phyloP scores from a whole-genome alignment of 2,797 vertebrate genomes.

The Gymnothorax reevesii region DNA sequence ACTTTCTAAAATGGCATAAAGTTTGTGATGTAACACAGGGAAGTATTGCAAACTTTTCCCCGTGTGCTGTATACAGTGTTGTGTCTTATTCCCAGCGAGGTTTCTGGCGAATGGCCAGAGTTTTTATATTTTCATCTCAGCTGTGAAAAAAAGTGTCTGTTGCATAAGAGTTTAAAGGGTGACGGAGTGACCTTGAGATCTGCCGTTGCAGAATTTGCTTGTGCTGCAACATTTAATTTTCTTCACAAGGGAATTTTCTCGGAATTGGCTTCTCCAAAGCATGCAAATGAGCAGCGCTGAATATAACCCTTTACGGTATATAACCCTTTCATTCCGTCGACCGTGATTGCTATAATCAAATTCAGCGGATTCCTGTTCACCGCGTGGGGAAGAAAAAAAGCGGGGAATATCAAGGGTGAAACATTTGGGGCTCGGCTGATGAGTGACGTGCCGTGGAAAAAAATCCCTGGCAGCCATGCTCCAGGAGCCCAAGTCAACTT shows the following conservation, averaged over 20 bases:
- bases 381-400: conserved; percentile 42
- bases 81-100: not conserved
- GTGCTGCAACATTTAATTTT: conserved; percentile 69
- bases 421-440: not conserved
- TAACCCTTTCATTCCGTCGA: conserved; percentile 62
- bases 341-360: conserved; percentile 65
- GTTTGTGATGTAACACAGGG: not conserved
- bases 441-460: not conserved
- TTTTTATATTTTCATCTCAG: not conserved
- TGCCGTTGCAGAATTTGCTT: conserved; percentile 68
- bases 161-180: not conserved
- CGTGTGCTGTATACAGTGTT: conserved; percentile 58
- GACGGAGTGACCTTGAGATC: conserved; percentile 36
- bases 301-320: conserved; percentile 65
- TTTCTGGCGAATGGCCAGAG: not conserved
- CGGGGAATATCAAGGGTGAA: not conserved
- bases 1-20: conserved; percentile 53
- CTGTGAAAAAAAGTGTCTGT: not conserved
- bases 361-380: conserved; percentile 69
- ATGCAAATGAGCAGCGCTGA: conserved; percentile 73
- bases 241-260: conserved; percentile 28
- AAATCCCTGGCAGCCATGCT: not conserved
- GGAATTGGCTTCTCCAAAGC: conserved; percentile 58
- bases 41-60: conserved; percentile 52
- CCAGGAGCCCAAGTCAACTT: not conserved